Evolutionary conservation across 2,113 vertebrate genomes (phyloP).

Genomic region (Larimichthys polyactis): DNA sequence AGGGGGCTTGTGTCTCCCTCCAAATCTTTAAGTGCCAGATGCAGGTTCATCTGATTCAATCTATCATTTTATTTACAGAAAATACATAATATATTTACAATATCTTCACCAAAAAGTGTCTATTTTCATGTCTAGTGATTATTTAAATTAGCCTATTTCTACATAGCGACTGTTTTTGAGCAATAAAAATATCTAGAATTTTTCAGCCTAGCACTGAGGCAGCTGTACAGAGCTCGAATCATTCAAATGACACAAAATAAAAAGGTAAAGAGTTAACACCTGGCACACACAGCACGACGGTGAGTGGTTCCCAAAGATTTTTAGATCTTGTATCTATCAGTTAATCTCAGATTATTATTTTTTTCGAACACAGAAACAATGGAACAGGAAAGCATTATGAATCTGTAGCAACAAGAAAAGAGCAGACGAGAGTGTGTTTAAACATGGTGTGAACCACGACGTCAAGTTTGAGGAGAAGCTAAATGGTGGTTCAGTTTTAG

Average conservation of each 20-base stretch:
- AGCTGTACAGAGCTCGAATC: conserved; percentile 21
- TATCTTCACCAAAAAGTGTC: conserved; percentile 42
- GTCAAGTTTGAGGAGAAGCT: conserved; percentile 35
- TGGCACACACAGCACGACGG: conserved; percentile 53
- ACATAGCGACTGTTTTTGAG: conserved; percentile 35
- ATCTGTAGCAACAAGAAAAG: conserved; percentile 37
- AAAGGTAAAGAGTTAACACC: conserved; percentile 40
- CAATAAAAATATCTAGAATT: conserved; percentile 26
- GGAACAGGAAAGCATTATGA: conserved; percentile 33
- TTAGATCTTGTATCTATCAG: conserved; percentile 21
- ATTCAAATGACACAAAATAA: conserved; percentile 39
- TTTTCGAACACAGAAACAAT: conserved; percentile 29
- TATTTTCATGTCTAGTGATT: conserved; percentile 38
- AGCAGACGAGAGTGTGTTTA: conserved; percentile 42
- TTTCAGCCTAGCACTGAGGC: conserved; percentile 18
- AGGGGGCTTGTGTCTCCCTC: conserved; percentile 30
- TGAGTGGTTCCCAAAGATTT: conserved; percentile 52
- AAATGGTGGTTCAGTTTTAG: conserved; percentile 49
- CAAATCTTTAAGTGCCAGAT: conserved; percentile 74
- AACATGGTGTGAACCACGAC: conserved; percentile 29
- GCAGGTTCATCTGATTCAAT: conserved; percentile 64
- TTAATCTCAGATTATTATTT: background rate
- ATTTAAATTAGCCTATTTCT: conserved; percentile 67
- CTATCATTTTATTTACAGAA: conserved; percentile 77
- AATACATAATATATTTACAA: conserved; percentile 78